Percentiles rank a stretch among this genome's conserved stretches.
phyloP scores from a whole-genome alignment of 2,113 vertebrate genomes.

The Ariopsis seemanni region DNA sequence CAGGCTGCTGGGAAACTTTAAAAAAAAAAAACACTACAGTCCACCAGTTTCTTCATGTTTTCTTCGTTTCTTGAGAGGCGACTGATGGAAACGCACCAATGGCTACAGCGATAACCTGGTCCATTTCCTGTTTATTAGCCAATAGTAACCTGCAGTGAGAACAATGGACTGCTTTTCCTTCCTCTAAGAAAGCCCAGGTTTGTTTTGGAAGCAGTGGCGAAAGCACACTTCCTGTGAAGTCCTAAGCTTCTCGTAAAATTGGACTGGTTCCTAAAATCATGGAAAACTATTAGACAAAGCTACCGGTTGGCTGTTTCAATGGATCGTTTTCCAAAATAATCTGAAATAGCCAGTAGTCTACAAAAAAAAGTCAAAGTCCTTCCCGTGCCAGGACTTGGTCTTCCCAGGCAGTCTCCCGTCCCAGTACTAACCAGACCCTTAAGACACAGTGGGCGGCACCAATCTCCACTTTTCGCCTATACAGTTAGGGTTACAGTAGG shows the following conservation, averaged over 20 bases:
- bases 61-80: conserved; percentile 41
- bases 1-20: background rate
- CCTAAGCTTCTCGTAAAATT: background rate
- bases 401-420: no score
- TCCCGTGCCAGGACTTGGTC: no score
- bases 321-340: background rate
- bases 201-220: conserved; percentile 55
- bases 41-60: background rate
- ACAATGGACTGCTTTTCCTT: conserved; percentile 71
- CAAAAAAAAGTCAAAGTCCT: no score
- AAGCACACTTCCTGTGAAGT: conserved; percentile 55
- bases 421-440: no score
- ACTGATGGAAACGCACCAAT: conserved; percentile 53
- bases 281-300: background rate
- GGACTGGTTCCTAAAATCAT: conserved; percentile 18
- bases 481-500: no score
- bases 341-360: background rate
- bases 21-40: background rate
- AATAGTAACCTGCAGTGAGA: conserved; percentile 60
- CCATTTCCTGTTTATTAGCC: conserved; percentile 61
- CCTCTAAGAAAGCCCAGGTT: conserved; percentile 60
- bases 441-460: no score
- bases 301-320: background rate
- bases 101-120: conserved; percentile 47
- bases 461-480: no score